Evolutionary conservation across 1,140 invertebrate species (phyloP), one percentile per base, ranked within the genome.

Genomic region (Cotesia typhae): DNA sequence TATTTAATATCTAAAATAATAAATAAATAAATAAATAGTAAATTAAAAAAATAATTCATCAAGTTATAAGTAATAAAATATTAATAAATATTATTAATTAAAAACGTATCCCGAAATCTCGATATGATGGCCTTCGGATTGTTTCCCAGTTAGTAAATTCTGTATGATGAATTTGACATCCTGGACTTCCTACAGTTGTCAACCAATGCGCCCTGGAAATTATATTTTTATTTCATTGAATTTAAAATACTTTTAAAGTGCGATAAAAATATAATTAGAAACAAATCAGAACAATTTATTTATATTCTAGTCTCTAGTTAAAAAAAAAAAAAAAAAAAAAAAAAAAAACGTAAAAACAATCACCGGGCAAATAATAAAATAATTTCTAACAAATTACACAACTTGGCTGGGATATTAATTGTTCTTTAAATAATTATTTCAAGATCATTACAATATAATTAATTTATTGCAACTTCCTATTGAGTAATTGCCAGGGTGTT

Each of bases 91-190:
- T 7, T 36, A 36, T 47, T 9, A 38, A 63, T 91, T 88, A 96
- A 88, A 96, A 96, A 78, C 95, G 89, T 87, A 96, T 93, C 63
- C 90, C 92, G 82, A 95, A 97, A 74, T 91, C 92, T 80, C 90
- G 90, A 83, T 94, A 95, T 70, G 94, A 93, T 73, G 91, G 89
- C 77, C 90, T 90, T n/a, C 91, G 89, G 20, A 95, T 87, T 78
- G 92, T 93, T 79, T 94, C 91, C 90, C 92, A 93, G 83, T 96
- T 95, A 59, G 89, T 89, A 35, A 96, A 88, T 74, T 95, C 93
- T 79, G 94, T 94, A 59, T 90, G 90, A 73, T 96, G 91, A 72
- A 97, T 95, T 85, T 94, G 89, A 80, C 92, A 92, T 63, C 94
- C 94, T 0, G 95, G 95, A 73, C 94, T 94, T 20, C 95, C 95